Conservation (phyloP, 1,140 invertebrate genomes). For the Pachypsylla venusta region DNA sequence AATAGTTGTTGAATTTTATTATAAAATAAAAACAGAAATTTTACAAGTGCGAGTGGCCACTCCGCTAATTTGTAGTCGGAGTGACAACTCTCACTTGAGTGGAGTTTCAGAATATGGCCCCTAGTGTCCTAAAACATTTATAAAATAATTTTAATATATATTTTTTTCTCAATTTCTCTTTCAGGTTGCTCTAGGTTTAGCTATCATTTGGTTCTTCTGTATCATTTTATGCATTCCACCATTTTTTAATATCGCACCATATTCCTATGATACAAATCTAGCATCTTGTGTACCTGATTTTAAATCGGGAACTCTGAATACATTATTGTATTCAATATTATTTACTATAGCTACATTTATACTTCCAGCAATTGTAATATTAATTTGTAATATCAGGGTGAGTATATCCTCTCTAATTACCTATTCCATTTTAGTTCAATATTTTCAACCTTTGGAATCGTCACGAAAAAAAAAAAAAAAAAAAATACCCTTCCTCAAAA, state of each 20-base stretch:
- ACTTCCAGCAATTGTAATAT: conserved; percentile 48
- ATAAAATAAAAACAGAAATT: no score
- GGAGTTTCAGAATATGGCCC: no score
- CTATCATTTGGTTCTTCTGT: conserved; percentile 34
- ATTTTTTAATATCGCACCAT: conserved; percentile 32
- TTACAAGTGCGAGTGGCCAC: no score
- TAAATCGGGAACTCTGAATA: conserved; percentile 35
- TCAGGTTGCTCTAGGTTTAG: conserved; percentile 33
- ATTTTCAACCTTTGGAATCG: no score
- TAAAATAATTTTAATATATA: no score
- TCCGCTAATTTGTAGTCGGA: no score
- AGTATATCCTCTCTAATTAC: conserved; percentile 4
- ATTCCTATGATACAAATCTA: conserved; percentile 39
- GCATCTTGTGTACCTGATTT: conserved; percentile 50
- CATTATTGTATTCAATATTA: conserved; percentile 42
- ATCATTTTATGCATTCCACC: conserved; percentile 32
- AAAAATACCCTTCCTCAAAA: no score
- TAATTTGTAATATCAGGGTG: conserved; percentile 53
- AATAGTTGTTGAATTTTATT: no score
- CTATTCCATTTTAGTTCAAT: not conserved
- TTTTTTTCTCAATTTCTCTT: no score
- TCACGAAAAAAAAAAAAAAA: no score
- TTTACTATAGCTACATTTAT: conserved; percentile 48
- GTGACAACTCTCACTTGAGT: no score
- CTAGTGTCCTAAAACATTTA: no score